phyloP scores from a whole-genome alignment of 2,113 vertebrate genomes.

The Pogonocichla stellata region DNA sequence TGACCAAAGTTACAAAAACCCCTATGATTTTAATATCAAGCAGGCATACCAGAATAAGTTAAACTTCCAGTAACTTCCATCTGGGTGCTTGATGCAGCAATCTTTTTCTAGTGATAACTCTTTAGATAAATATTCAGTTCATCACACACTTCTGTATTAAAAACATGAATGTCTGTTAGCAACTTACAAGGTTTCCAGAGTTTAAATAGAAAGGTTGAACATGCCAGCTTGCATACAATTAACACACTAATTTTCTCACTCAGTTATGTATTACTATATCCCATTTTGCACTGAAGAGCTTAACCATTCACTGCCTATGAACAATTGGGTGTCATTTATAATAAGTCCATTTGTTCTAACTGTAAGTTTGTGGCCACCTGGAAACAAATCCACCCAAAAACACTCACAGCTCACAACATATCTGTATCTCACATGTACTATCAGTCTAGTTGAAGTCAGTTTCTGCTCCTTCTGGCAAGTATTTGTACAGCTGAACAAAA shows the following conservation, averaged over 20 bases:
- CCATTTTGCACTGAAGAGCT: background rate
- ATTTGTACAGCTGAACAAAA: background rate
- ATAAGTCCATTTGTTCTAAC: background rate
- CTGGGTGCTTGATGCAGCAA: background rate
- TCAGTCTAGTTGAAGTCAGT: background rate
- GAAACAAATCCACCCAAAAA: background rate
- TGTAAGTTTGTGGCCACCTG: background rate
- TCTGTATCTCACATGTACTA: background rate
- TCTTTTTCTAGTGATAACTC: background rate
- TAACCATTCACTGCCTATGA: background rate
- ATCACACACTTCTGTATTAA: background rate
- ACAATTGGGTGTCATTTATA: background rate
- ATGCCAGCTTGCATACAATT: background rate
- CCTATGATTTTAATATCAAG: background rate
- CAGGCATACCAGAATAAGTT: background rate
- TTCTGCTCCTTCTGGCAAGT: background rate
- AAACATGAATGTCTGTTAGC: rapidly evolving
- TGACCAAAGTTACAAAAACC: background rate
- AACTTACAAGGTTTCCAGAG: background rate
- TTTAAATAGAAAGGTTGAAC: background rate
- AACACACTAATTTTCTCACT: background rate
- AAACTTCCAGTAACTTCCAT: background rate
- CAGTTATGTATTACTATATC: background rate
- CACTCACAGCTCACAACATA: background rate
- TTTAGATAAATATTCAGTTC: background rate